Percentiles rank a stretch among this genome's conserved stretches.
These are phyloP conservation scores for Cremastinae sp. DNA, from an alignment of 2,888 invertebrate genomes.

Conservation along the genomic window DNA sequence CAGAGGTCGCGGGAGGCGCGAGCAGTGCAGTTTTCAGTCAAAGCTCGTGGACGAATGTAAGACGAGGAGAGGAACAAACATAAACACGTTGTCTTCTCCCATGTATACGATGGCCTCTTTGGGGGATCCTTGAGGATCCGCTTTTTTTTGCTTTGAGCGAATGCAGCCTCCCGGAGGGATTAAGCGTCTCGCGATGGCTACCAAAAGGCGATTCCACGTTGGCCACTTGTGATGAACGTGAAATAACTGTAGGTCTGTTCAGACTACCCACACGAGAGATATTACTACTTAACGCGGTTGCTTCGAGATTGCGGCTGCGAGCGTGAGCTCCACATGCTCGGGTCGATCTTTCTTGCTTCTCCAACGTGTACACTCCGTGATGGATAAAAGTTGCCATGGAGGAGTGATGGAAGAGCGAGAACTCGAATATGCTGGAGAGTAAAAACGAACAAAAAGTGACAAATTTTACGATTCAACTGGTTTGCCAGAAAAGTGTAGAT, in stretches of 20 bases:
- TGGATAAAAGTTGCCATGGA: slow-evolving; percentile 1
- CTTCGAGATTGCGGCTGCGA: slow-evolving; percentile 26
- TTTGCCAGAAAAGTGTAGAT: too few relatives aligned
- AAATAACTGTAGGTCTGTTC: slow-evolving; percentile 35
- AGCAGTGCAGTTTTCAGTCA: slow-evolving; percentile 63
- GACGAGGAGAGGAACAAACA: slow-evolving; percentile 73
- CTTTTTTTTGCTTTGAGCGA: slow-evolving; percentile 32
- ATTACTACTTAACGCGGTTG: slow-evolving; percentile 50
- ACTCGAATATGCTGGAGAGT: too few relatives aligned
- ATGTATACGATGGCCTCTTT: slow-evolving; percentile 43
- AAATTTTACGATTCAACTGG: too few relatives aligned
- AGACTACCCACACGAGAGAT: slow-evolving; percentile 45
- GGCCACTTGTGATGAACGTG: slow-evolving; percentile 47
- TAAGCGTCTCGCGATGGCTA: slow-evolving; percentile 50
- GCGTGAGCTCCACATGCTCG: slow-evolving; percentile 20
- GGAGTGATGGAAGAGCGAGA: neutral
- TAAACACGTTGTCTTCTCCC: slow-evolving; percentile 73
- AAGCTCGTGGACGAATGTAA: slow-evolving; percentile 33
- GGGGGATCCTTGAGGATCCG: slow-evolving; percentile 66
- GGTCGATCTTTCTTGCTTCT: slow-evolving; percentile 41
- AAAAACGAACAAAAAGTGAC: neutral
- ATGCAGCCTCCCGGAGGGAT: slow-evolving; percentile 45
- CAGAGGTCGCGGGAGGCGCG: slow-evolving; percentile 60
- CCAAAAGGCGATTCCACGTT: slow-evolving; percentile 56
- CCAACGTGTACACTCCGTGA: slow-evolving; percentile 22